Evolutionary conservation across 1,140 invertebrate genomes (phyloP), one percentile per base, ranked within the genome.

Genomic region (Dermatophagoides farinae): DNA sequence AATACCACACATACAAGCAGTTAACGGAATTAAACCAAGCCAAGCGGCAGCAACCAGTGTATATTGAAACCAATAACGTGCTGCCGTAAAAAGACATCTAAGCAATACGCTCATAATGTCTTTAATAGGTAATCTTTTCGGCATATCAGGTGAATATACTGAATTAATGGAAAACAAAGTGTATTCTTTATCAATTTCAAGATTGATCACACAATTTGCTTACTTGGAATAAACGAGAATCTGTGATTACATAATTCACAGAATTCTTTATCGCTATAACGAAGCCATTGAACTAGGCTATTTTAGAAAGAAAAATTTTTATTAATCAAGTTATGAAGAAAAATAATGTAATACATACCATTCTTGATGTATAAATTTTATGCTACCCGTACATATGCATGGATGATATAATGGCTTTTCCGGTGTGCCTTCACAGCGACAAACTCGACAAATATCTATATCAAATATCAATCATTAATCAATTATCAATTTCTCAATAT

Each of bases 71-170:
- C 92, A 96, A 73, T 91, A 92, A 69, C 88, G 83, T 0, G 96
- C 82, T 11, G 89, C 92, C 46, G 87, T 87, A 2, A 83, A 81
- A 10, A 97, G 79, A 63, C 89, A 96, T 6, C 82, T 80, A 50
- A 95, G 77, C 20, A 97, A 73, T 1, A 93, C 92, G 60, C 82
- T 83, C 0, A 90, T 77, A 0, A 95, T 86, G 71, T 93, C 90
- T 64, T 80, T 79, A 23, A 97, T 75, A 0, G 95, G 95, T 64
- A 99, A 73, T 61, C 93, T 77, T 51, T 93, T 82, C 11, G 95
- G 95, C 95, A 98, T 99, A 70, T 98, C 92, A 23, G 92, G 88
- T 11, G 91, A 91, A 75, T 98, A 99, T 65, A 99, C 78, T 79
- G 67, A 31, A 52, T 60, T 37, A n/a, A 50, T 16, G 10, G 46